Evolutionary conservation across 2,113 vertebrate genomes (phyloP).

Genomic region (Centrocercus urophasianus): DNA sequence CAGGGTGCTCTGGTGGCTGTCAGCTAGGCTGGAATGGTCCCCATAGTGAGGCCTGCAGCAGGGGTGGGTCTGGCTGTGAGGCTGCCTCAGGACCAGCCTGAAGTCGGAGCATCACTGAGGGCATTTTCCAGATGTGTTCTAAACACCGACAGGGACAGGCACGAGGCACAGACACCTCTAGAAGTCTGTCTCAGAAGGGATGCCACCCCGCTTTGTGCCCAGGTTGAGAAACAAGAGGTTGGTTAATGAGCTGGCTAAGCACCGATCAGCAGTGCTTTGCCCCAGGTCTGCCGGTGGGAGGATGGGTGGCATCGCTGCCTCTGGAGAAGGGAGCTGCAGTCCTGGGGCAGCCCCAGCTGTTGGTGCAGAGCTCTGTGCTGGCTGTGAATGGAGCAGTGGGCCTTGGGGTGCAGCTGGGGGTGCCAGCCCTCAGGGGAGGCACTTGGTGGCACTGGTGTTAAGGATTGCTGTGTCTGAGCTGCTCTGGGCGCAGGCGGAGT

Average conservation of each 20-base stretch:
- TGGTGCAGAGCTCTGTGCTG: accelerated
- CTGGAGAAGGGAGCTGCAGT: too few species aligned
- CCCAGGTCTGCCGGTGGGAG: accelerated
- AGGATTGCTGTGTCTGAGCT: accelerated
- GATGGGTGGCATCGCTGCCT: neutral
- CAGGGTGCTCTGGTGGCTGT: neutral
- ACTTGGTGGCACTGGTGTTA: neutral
- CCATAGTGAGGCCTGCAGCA: neutral
- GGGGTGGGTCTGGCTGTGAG: neutral
- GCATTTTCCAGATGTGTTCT: too few species aligned
- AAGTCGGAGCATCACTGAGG: neutral
- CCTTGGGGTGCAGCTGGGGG: neutral
- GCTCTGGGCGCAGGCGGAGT: too few species aligned
- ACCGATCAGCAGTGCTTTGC: neutral
- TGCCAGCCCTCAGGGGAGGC: neutral
- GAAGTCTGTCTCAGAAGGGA: neutral
- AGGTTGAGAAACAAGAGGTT: neutral
- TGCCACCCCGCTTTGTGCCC: neutral
- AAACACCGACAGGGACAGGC: too few species aligned
- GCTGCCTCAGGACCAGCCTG: neutral
- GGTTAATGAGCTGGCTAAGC: neutral
- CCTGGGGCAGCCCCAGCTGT: too few species aligned
- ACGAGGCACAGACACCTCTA: neutral
- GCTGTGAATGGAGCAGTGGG: accelerated
- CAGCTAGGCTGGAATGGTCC: neutral